Evolutionary conservation across 2,797 vertebrate genomes (phyloP), one percentile per base, ranked within the genome.

Genomic region (Scomberomorus guttatus): DNA sequence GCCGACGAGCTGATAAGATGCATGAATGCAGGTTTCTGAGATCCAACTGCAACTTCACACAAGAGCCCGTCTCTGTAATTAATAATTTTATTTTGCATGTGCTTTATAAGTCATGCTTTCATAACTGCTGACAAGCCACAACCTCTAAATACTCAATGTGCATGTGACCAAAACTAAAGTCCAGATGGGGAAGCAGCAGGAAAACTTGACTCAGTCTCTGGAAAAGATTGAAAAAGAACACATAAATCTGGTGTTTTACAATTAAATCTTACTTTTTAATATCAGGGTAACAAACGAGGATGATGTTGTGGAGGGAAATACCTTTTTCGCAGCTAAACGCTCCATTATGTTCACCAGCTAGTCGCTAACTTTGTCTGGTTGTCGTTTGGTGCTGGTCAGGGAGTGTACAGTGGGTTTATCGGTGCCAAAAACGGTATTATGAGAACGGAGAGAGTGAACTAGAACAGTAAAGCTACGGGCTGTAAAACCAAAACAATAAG

Each of bases 151-250:
- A 44, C 29, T 70, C 9, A 0, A 15, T 1, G 2, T 63, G 50
- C 39, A 37, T 51, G 29, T 52, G 63, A 58, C 50, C 34, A 37
- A 39, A 82, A 25, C 71, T 44, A 2, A 82, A 50, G 46, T 70
- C 79, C 79, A 81, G 75, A 69, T 77, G 70, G 61, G 44, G 65
- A 24, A 46, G 11, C 52, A 17, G 64, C 58, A 59, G 55, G 55
- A 65, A 65, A 50, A 64, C 14, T 5, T 56, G 3, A 44, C 6
- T 71, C 0, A 22, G 55, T 51, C 25, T 54, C 59, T 77, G 68
- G 55, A 65, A 68, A 76, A 61, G 2, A 42, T 57, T 12, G 25
- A 27, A 32, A 11, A 67, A 24, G 11, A 61, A 9, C n/a, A 12
- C 12, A 69, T 65, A 6, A 11, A 29, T 67, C 11, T 22, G 52